A percentile compares a stretch with the other conserved stretches of the same genome.
phyloP scores from a whole-genome alignment of 1,140 invertebrate species.

The Trinorchestia longiramus region DNA sequence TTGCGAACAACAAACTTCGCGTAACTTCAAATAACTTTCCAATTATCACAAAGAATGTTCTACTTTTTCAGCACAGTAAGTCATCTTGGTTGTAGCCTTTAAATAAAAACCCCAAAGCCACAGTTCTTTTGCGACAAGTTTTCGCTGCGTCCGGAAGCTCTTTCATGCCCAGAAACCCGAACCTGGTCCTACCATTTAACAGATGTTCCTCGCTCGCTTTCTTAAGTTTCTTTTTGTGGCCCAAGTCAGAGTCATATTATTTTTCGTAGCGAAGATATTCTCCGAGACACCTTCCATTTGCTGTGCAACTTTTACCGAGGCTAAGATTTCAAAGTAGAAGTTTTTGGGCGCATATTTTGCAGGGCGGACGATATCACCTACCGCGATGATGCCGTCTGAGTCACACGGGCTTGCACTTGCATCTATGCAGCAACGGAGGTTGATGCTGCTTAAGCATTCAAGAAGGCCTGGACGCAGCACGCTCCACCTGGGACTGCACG shows the following conservation, averaged over 20 bases:
- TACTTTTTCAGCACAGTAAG: neutral
- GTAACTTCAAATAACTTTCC: constrained; percentile 1
- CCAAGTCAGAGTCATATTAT: constrained; percentile 30
- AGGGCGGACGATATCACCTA: neutral
- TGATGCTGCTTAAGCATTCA: neutral
- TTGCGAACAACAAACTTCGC: neutral
- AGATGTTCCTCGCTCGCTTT: constrained; percentile 20
- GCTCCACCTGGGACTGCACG: neutral
- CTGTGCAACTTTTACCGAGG: constrained; percentile 12
- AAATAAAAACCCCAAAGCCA: neutral
- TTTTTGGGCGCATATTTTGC: constrained; percentile 17
- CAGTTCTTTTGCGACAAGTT: neutral
- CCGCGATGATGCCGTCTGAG: neutral
- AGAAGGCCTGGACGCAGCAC: neutral
- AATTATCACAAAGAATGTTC: neutral
- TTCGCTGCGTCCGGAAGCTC: neutral
- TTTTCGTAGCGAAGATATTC: constrained; percentile 28
- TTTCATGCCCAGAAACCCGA: constrained; percentile 9
- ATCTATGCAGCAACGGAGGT: neutral
- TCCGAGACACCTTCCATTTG: constrained; percentile 38
- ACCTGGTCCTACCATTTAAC: constrained; percentile 24
- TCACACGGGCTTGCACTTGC: neutral
- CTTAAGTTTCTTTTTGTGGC: constrained; percentile 25
- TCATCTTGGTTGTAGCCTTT: constrained; percentile 7
- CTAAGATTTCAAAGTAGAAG: constrained; percentile 24